Percentiles rank a stretch among this genome's conserved stretches.
phyloP scores from a whole-genome alignment of 2,888 invertebrate species.

The Cenopis cana region DNA sequence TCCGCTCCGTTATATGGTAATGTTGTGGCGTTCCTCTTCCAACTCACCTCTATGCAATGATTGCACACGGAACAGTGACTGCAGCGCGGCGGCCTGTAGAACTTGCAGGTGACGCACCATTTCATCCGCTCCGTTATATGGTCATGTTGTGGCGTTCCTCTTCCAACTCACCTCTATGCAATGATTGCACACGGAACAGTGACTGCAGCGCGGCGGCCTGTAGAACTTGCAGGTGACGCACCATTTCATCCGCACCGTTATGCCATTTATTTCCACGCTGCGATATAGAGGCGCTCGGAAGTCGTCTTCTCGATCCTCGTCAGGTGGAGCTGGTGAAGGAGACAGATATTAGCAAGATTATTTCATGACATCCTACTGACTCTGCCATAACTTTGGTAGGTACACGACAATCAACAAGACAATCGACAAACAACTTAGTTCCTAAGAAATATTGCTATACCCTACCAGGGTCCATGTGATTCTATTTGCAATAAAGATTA shows the following conservation, averaged over 20 bases:
- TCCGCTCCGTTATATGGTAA: constrained; percentile 93
- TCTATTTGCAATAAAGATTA: no score
- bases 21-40: no score
- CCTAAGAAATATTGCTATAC: no score
- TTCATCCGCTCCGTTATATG: constrained; percentile 98
- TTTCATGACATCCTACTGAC: background rate
- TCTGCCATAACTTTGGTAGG: background rate
- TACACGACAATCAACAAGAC: no score
- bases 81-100: constrained; percentile 99
- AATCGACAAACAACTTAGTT: no score
- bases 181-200: constrained; percentile 99
- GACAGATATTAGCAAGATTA: background rate
- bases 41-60: constrained; percentile 96
- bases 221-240: constrained; percentile 99
- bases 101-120: constrained; percentile 99
- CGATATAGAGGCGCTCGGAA: constrained; percentile 98
- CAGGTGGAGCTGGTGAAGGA: constrained; percentile 91
- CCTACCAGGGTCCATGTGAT: no score
- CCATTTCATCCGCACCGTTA: constrained; percentile 99
- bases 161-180: constrained; percentile 93
- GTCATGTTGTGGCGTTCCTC: no score
- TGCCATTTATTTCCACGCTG: constrained; percentile 99
- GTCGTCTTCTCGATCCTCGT: constrained; percentile 99
- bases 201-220: constrained; percentile 99
- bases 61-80: constrained; percentile 99